Conservation (phyloP, 2,113 vertebrate genomes). For the Numenius arquata region DNA sequence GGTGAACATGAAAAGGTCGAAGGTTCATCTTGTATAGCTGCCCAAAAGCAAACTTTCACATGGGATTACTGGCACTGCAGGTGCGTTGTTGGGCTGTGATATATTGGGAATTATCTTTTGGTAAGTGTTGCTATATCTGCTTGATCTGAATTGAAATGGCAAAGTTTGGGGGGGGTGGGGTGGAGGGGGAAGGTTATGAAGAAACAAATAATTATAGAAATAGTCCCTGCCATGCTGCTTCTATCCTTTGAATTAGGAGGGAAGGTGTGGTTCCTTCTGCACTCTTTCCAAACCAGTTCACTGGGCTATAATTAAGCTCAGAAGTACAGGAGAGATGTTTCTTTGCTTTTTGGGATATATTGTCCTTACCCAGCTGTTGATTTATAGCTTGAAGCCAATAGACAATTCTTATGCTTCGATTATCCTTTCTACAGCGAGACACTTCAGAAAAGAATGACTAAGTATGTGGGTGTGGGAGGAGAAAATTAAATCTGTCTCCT, state of each 20-base stretch:
- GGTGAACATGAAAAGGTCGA: not conserved
- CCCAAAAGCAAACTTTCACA: not conserved
- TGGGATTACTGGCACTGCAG: not conserved
- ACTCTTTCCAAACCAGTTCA: not conserved
- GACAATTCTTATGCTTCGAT: not conserved
- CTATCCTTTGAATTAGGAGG: not conserved
- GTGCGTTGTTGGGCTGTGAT: not conserved
- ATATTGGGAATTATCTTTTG: not conserved
- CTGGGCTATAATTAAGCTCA: not conserved
- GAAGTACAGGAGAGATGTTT: not conserved
- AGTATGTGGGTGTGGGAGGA: not conserved
- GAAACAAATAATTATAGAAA: fast-evolving
- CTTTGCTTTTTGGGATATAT: not conserved
- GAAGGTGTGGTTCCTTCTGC: not conserved
- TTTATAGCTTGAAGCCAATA: not conserved
- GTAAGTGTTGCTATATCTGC: not conserved
- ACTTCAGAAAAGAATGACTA: not conserved
- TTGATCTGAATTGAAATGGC: not conserved
- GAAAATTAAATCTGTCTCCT: not conserved
- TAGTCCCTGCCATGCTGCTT: not conserved
- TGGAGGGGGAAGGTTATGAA: not conserved
- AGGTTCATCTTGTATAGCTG: not conserved
- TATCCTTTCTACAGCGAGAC: not conserved
- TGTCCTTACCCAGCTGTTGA: not conserved
- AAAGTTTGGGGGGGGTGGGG: not conserved